Conservation (phyloP, 2,113 vertebrate species). For the Rhea pennata region DNA sequence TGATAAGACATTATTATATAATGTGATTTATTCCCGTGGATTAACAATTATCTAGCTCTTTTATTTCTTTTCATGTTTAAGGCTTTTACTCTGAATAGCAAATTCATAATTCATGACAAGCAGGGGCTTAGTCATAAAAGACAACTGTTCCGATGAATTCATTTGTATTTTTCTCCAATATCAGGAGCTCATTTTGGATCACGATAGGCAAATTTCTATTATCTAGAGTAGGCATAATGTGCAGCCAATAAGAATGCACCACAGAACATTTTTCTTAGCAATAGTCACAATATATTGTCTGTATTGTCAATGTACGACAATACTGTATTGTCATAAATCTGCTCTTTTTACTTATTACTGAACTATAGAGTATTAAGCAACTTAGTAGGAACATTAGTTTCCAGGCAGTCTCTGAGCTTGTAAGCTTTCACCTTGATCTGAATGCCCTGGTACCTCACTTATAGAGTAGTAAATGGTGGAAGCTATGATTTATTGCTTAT, state of each 20-base stretch:
- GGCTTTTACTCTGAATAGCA: slow-evolving; percentile 31
- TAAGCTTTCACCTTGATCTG: not conserved
- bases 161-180: slow-evolving; percentile 25
- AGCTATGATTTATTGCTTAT: not conserved
- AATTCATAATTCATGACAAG: slow-evolving; percentile 29
- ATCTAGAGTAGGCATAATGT: not conserved
- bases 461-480: not conserved
- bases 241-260: not conserved
- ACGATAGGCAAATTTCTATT: not conserved
- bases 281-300: not conserved
- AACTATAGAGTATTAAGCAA: not conserved
- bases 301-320: not conserved
- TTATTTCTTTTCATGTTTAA: slow-evolving; percentile 19
- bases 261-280: not conserved
- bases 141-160: not conserved
- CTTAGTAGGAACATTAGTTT: not conserved
- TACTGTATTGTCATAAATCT: not conserved
- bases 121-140: slow-evolving; percentile 37
- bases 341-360: not conserved
- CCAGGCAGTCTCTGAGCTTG: not conserved
- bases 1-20: slow-evolving; percentile 35
- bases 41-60: slow-evolving; percentile 36
- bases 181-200: not conserved
- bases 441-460: not conserved
- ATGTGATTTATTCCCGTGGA: slow-evolving; percentile 32